phyloP scores from a whole-genome alignment of 37 sponge, comb jelly and placozoan genomes.

The Cladorhizidae sp. region DNA sequence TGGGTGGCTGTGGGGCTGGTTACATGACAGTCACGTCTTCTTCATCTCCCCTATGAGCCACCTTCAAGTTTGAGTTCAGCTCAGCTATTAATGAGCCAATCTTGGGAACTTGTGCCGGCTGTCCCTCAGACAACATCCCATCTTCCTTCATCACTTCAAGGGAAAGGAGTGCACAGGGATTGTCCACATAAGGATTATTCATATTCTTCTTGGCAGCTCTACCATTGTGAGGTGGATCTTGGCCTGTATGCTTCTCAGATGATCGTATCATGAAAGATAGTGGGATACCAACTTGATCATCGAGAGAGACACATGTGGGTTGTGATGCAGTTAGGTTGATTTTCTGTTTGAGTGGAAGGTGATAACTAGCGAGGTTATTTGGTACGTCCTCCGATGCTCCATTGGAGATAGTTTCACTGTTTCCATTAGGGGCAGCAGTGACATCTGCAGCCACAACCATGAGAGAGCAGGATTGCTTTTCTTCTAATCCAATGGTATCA shows the following conservation, averaged over 20 bases:
- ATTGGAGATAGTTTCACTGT: no score
- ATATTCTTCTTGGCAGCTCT: background rate
- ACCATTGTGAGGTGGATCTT: background rate
- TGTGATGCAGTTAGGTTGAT: background rate
- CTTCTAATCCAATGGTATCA: background rate
- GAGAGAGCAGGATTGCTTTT: no score
- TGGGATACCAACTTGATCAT: constrained; percentile 1
- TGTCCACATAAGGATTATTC: constrained; percentile 20
- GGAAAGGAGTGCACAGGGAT: background rate
- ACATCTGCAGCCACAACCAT: no score
- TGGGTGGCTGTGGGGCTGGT: no score
- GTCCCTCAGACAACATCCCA: no score
- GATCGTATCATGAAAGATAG: background rate
- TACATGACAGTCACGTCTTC: no score
- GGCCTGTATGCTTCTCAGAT: background rate
- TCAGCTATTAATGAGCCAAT: no score
- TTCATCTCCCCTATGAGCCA: no score
- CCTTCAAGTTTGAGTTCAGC: no score
- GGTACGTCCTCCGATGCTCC: background rate
- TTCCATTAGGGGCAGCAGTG: no score
- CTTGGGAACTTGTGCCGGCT: no score
- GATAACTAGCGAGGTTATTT: background rate
- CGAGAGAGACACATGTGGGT: background rate
- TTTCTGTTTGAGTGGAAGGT: background rate
- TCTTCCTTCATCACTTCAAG: no score